Evolutionary conservation across 2,797 vertebrate species (phyloP), one percentile per base, ranked within the genome.

Genomic region (Phalanger gymnotis): DNA sequence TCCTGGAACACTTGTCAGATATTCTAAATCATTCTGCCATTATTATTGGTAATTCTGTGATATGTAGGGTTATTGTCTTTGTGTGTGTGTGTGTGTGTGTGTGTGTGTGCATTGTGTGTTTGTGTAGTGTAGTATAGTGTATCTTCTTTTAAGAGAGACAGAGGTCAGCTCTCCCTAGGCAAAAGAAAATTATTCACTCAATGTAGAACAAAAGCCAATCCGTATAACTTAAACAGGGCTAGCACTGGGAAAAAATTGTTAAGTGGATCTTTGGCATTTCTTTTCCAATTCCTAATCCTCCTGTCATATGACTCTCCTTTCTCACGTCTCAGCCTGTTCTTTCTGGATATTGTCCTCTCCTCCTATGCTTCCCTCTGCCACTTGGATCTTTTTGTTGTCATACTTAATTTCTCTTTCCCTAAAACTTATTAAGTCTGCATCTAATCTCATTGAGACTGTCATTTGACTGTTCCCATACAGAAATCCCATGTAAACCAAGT

Each of bases 1-100:
- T 90, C 91, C 96, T 58, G 96, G 92, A 93, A 93, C 27, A 14
- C 27, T 54, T 90, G 54, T 16, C n/a, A 5, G 34, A 90, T 91
- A 27, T 87, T 91, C 52, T 7, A 87, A 94, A 61, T 4, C 10
- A 90, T 52, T 30, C 66, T 57, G 55, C 66, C 90, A 94, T 53
- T 53, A 92, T 95, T 53, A 52, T 40, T 0, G 0, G 34, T 53
- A 81, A 19, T 40, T 95, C n/a, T 93, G 54, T 12, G 2, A 0
- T 5, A 53, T 55, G 91, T 4, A 2, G 34, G 53, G 27, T 25
- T 10, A 93, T 13, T 34, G 30, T 13, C 3, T 31, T 34, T 73
- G 73, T 81, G 40, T 81, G 73, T 87, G 19, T n/a, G 58, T 34
- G 31, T 31, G 31, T 31, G 31, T 34, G 58, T 31, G 31, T 30